Percentiles rank a stretch among this genome's conserved stretches.
phyloP scores from a whole-genome alignment of 1,140 invertebrate species.

The Diplogasteroides magnus region DNA sequence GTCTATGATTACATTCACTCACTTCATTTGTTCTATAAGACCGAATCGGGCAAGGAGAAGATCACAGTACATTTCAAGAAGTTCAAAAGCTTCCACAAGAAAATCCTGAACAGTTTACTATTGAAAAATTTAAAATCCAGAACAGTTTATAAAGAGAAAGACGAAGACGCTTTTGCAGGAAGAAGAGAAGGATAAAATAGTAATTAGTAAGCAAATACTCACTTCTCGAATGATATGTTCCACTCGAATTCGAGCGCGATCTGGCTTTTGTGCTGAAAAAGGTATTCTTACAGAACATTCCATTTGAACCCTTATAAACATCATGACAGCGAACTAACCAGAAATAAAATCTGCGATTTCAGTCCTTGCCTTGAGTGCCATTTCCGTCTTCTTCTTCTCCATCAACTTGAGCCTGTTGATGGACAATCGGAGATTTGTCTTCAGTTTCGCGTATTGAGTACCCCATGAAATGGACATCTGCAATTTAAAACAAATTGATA shows the following conservation, averaged over 20 bases:
- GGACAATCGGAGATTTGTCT: constrained; percentile 85
- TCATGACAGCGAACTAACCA: too few species aligned
- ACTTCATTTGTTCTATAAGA: constrained; percentile 92
- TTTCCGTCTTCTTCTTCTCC: constrained; percentile 96
- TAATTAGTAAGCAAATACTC: neutral
- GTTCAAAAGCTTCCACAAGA: constrained; percentile 96
- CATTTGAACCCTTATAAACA: too few species aligned
- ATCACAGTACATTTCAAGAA: constrained; percentile 99
- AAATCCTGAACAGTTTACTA: constrained; percentile 80
- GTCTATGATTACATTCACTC: too few species aligned
- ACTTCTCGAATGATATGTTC: constrained; percentile 92
- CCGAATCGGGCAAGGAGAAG: constrained; percentile 92
- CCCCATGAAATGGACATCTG: constrained; percentile 55
- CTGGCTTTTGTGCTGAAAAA: constrained; percentile 71
- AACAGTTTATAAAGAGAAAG: too few species aligned
- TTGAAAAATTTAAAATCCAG: too few species aligned
- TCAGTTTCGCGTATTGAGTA: constrained; percentile 78
- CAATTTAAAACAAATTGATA: too few species aligned
- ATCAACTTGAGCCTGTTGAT: constrained; percentile 87
- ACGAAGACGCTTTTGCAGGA: too few species aligned
- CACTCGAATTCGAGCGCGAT: constrained; percentile 87
- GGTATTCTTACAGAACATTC: neutral
- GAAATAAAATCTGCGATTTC: constrained; percentile 95
- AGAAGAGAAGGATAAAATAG: neutral
- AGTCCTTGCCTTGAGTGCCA: constrained; percentile 86